Conservation (phyloP, 2,888 invertebrate genomes). For the Nephrocerus scutellatus region DNA sequence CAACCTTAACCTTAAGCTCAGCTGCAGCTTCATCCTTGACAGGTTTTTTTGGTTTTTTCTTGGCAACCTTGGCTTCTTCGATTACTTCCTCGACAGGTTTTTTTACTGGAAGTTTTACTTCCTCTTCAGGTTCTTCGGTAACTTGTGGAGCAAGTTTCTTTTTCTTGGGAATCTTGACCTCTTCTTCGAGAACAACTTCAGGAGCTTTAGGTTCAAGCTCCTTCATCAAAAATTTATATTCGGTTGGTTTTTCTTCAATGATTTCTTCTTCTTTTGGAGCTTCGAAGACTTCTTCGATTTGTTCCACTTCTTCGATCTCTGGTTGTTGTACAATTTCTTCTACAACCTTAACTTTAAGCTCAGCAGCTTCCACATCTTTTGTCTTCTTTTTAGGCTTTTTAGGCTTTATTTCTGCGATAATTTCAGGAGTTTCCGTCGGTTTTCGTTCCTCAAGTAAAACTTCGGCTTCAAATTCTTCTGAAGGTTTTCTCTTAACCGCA, state of each 20-base stretch:
- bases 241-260: slow-evolving; percentile 27
- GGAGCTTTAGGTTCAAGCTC: slow-evolving; percentile 22
- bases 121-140: slow-evolving; percentile 20
- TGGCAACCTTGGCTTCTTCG: slow-evolving; percentile 14
- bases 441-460: slow-evolving; percentile 33
- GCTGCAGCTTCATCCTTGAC: slow-evolving; percentile 13
- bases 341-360: slow-evolving; percentile 33
- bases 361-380: slow-evolving; percentile 22
- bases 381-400: slow-evolving; percentile 23
- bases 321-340: slow-evolving; percentile 29
- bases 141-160: slow-evolving; percentile 13
- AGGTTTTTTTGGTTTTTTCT: slow-evolving; percentile 21
- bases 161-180: slow-evolving; percentile 19
- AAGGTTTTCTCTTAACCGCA: slow-evolving; percentile 26
- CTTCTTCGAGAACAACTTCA: slow-evolving; percentile 15
- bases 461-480: slow-evolving; percentile 35
- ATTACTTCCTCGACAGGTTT: slow-evolving; percentile 14
- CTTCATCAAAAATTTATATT: slow-evolving; percentile 28
- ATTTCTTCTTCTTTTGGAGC: slow-evolving; percentile 12
- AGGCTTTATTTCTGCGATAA: slow-evolving; percentile 20
- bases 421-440: slow-evolving; percentile 26
- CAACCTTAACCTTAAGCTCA: slow-evolving; percentile 20
- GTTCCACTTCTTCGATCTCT: slow-evolving; percentile 26
- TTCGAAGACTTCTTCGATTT: slow-evolving; percentile 19
- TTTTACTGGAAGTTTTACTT: slow-evolving; percentile 16